Evolutionary conservation across 2,113 vertebrate genomes (phyloP).

Genomic region (Myrmecophaga tridactyla): DNA sequence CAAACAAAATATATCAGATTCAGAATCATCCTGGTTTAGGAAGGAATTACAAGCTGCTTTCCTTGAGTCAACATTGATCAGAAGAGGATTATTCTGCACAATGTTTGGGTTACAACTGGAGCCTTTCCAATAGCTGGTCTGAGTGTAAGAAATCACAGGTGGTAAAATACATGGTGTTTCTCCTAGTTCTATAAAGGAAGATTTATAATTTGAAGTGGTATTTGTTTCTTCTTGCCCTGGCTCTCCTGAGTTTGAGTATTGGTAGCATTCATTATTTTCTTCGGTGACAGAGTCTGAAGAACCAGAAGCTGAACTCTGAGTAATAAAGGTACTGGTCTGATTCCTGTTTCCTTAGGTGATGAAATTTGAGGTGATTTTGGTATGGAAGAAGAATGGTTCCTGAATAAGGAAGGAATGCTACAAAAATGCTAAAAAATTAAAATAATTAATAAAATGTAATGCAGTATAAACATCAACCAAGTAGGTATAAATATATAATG

Average conservation of each 20-base stretch:
- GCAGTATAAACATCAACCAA: background rate
- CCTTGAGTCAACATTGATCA: slow-evolving; percentile 48
- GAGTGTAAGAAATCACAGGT: slow-evolving; percentile 33
- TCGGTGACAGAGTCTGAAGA: slow-evolving; percentile 43
- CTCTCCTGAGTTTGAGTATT: slow-evolving; percentile 40
- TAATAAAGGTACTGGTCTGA: slow-evolving; percentile 10
- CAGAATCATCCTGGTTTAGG: slow-evolving; percentile 45
- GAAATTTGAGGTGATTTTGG: slow-evolving; percentile 51
- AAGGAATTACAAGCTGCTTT: slow-evolving; percentile 44
- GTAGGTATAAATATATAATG: slow-evolving; percentile 30
- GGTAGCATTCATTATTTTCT: slow-evolving; percentile 55
- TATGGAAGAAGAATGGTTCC: slow-evolving; percentile 58
- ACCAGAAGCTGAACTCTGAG: slow-evolving; percentile 37
- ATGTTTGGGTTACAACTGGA: background rate
- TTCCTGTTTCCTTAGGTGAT: slow-evolving; percentile 42
- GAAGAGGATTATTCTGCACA: slow-evolving; percentile 40
- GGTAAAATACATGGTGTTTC: slow-evolving; percentile 45
- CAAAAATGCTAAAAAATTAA: slow-evolving; percentile 88
- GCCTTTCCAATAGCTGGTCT: slow-evolving; percentile 39
- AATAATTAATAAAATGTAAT: slow-evolving; percentile 34
- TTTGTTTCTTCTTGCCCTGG: slow-evolving; percentile 49
- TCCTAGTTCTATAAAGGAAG: slow-evolving; percentile 43
- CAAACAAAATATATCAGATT: slow-evolving; percentile 71
- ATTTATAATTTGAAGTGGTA: slow-evolving; percentile 41
- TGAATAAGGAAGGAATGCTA: slow-evolving; percentile 86